Base-by-base conservation (phyloP, 2,113 vertebrate genomes). In the Rhabdornis inornatus region DNA sequence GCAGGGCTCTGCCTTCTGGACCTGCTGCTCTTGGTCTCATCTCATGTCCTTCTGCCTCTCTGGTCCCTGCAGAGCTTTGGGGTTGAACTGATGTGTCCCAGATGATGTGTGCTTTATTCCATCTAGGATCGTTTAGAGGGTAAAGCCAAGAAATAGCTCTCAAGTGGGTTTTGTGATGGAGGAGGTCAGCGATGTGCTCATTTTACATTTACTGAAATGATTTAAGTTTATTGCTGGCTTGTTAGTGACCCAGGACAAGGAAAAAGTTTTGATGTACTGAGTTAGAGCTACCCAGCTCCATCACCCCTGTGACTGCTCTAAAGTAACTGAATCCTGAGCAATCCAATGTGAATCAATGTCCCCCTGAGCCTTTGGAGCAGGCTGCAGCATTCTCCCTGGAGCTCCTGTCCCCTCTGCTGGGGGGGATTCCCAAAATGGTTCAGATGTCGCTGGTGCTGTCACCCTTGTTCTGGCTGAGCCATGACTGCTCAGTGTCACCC, bases 121-220 rank as follows among this genome's bases (percentile, higher is more conserved):
- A 3, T 16, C 31, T 5, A 6, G 28, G 0, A 0, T 72, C 8
- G 0, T 24, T 25, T 27, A 7, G 7, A 28, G 12, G 0, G 1
- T 1, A 4, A 31, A 86, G 57, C 3, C 5, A 37, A 59, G 59
- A 90, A 61, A 0, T 0, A 47, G 10, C 42, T 59, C 74, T 78
- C 12, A 8, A 39, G 50, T 2, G 4, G 11, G 1, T 49, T 69
- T 76, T 8, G 2, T 6, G 11, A 3, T 42, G 49, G 18, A 66
- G 16, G 39, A 74, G 28, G 9, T 50, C 52, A 50, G 15, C 1
- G 28, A 4, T 5, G 18, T 52, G 35, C n/a, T 52, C 0, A 0
- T 23, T 70, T 44, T n/a, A 63, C 4, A 19, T 52, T 52, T 30
- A 17, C 16, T 66, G 45, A 50, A 69, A 33, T 0, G 0, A 39